These are phyloP conservation scores for Aspidoscelis tigris DNA, from an alignment of 2,113 vertebrate species.

Conservation along the genomic window DNA sequence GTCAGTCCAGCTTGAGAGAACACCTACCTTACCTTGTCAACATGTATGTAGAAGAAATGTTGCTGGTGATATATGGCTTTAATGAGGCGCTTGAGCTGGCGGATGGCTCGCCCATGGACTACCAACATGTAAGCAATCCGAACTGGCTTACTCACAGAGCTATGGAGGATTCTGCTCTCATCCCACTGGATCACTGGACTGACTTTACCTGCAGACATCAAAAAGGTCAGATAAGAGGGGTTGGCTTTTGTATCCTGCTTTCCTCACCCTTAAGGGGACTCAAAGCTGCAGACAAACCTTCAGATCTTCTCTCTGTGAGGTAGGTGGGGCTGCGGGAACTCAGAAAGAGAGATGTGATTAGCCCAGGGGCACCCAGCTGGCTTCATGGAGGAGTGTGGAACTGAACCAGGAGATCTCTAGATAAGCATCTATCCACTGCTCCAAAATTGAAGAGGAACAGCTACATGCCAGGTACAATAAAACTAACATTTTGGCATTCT, in stretches of 20 bases:
- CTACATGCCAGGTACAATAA: too few relatives aligned
- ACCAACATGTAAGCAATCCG: slow-evolving; percentile 92
- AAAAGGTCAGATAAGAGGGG: background rate
- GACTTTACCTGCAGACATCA: slow-evolving; percentile 77
- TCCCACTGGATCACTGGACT: slow-evolving; percentile 84
- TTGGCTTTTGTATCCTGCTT: too few relatives aligned
- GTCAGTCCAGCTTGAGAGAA: background rate
- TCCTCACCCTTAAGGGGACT: too few relatives aligned
- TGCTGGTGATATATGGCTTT: slow-evolving; percentile 94
- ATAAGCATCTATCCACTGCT: too few relatives aligned
- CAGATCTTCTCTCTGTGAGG: too few relatives aligned
- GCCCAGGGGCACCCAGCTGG: too few relatives aligned
- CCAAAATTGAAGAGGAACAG: too few relatives aligned
- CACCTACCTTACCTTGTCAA: slow-evolving; percentile 86
- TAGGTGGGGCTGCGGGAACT: too few relatives aligned
- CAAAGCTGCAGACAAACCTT: too few relatives aligned
- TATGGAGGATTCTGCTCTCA: slow-evolving; percentile 79
- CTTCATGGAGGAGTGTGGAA: background rate
- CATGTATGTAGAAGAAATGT: slow-evolving; percentile 97
- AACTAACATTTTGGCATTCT: too few relatives aligned
- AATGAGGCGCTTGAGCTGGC: slow-evolving; percentile 93
- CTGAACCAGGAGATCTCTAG: too few relatives aligned
- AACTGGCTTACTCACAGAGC: slow-evolving; percentile 80
- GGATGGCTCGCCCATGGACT: slow-evolving; percentile 91
- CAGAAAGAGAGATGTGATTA: too few relatives aligned